A percentile compares a stretch with the other conserved stretches of the same genome.
Conservation (phyloP, 2,888 invertebrate species). For the Myathropa florea region DNA sequence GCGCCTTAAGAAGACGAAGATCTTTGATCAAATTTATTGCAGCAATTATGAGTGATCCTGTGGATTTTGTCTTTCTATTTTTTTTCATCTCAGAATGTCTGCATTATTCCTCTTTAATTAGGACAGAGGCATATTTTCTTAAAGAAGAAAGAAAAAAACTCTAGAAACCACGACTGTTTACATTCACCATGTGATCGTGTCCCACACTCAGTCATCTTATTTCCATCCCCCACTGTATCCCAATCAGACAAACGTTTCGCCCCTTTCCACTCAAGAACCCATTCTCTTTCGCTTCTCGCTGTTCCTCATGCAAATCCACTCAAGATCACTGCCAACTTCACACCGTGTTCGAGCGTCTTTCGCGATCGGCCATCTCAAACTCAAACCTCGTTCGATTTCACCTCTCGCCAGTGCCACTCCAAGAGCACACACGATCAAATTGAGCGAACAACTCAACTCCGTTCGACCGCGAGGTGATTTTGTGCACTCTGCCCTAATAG, state of each 20-base stretch:
- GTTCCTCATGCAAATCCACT: neutral
- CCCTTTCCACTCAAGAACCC: neutral
- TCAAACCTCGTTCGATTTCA: neutral
- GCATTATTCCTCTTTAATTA: too few relatives aligned
- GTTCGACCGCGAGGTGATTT: conserved; percentile 59
- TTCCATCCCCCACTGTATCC: conserved; percentile 20
- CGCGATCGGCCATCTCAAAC: neutral
- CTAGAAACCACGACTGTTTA: neutral
- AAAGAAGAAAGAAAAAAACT: too few relatives aligned
- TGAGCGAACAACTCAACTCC: conserved; percentile 9
- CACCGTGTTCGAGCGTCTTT: neutral
- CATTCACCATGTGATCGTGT: neutral
- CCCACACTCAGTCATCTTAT: neutral
- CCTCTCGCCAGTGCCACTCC: neutral
- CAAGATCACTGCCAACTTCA: neutral
- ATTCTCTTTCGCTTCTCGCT: neutral
- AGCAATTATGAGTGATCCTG: too few relatives aligned
- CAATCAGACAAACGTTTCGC: conserved; percentile 8
- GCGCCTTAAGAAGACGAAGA: too few relatives aligned
- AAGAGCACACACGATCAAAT: neutral
- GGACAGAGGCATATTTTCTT: too few relatives aligned
- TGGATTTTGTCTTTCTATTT: too few relatives aligned
- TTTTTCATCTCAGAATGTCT: too few relatives aligned
- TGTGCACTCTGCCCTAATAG: conserved; percentile 64
- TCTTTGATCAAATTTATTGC: too few relatives aligned